Base-by-base conservation (phyloP, 23 tunicate genomes). In the Styela plicata region DNA sequence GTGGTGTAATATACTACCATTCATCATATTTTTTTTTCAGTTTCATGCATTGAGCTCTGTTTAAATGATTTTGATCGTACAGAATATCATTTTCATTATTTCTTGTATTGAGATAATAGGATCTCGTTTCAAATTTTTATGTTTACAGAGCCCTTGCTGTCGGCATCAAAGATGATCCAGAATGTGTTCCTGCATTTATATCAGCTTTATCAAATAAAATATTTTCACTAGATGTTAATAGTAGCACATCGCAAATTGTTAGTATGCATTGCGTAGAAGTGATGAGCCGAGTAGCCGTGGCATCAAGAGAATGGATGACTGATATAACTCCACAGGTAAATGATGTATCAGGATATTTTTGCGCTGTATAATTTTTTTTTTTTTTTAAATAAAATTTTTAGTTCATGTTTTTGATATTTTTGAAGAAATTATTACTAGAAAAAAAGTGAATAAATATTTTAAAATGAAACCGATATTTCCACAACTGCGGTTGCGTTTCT, bases 131-230 rank as follows among this genome's bases (percentile, higher is more conserved):
- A 21, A 5, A 36, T 36, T 24, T 3, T 37, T 76, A 67, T 65
- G n/a, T 80, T 33, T 33, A 18, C 74, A 91, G 97, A 53, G 91
- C 98, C 0, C 64, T 93, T 36, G 74, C 35, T 24, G 90, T 93
- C 24, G 90, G 89, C 26, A 34, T 82, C 30, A 73, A 85, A 29
- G 81, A 24, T 61, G 93, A 93, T 35, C 78, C 52, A 20, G 93
- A 93, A 26, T 88, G 85, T 53, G 63, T 81, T 33, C 86, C 98
- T 30, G 98, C 98, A 2, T 93, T 93, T 57, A 68, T 93, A 19
- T 93, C 98, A 2, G 83, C 93, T 24, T 28, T 93, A 27, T 85
- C 93, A 3, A 85, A 75, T 36, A 71, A 80, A 22, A 35, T 91
- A 17, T 87, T 91, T 74, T 85, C 95, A 7, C 31, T 65, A 19